Evolutionary conservation across 2,797 vertebrate species (phyloP), one percentile per base, ranked within the genome.

Genomic region (Oreonectes daqikongensis): DNA sequence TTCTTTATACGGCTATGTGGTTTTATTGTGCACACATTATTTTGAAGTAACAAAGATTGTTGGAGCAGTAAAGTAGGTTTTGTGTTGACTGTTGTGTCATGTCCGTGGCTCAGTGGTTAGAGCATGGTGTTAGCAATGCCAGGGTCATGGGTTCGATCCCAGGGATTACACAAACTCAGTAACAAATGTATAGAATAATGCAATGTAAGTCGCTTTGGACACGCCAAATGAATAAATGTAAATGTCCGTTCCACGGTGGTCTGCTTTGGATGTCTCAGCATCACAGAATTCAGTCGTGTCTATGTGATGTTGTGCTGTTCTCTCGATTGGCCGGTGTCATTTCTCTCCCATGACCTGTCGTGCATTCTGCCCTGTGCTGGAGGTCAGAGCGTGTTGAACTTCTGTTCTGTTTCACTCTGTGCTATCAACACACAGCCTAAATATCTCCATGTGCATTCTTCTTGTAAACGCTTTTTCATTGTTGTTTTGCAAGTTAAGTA

Each of bases 381-480:
- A 59, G 55, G 55, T 15, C 55, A 59, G 11, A 59, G 55, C 6
- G 15, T 30, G 71, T 71, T 69, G 26, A 77, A 67, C 68, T 61
- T 67, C 40, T 42, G 12, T 42, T 42, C 40, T 5, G 64, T 53
- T 80, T 72, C 60, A 64, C 46, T 52, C 30, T 22, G 70, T 53
- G 11, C 48, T 42, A 15, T 59, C 38, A 44, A 46, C 52, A 75
- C 52, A 75, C 15, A 40, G 30, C 4, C 32, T 60, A 59, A 50
- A 75, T 64, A 75, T 30, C 28, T 71, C 22, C 61, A n/a, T 28
- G 69, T 38, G 40, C 35, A 5, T 22, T 32, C n/a, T 63, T 78
- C 46, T n/a, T 12, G 20, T 50, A 32, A 61, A n/a, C 4, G 4
- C 50, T 67, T 75, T 2, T 0, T 50, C 57, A 18, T 20, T 10